Evolutionary conservation across 2,888 invertebrate species (phyloP).

Genomic region (Caenorhabditis sp.): DNA sequence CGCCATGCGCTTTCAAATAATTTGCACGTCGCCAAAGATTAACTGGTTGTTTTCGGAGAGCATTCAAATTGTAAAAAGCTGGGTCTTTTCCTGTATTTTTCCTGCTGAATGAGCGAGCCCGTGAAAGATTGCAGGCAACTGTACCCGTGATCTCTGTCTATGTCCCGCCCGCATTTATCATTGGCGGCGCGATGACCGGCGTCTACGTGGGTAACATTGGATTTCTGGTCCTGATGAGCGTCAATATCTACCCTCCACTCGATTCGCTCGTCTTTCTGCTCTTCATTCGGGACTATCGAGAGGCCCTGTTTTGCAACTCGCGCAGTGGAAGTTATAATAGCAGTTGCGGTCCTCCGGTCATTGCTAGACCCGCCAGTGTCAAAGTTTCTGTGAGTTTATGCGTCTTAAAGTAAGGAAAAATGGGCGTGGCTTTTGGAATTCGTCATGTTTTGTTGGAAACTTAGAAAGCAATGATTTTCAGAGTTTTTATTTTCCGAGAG

Average conservation of each 20-base stretch:
- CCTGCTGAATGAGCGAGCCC: too few relatives aligned
- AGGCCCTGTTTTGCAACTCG: conserved; percentile 28
- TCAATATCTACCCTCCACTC: conserved; percentile 22
- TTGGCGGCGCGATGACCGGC: conserved; percentile 14
- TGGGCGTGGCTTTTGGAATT: not conserved
- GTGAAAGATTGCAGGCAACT: conserved; percentile 12
- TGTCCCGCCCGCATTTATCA: conserved; percentile 18
- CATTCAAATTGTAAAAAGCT: too few relatives aligned
- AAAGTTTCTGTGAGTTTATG: conserved; percentile 28
- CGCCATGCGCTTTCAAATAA: too few relatives aligned
- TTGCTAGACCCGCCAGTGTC: conserved; percentile 1
- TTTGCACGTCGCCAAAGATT: too few relatives aligned
- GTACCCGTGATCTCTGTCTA: conserved; percentile 22
- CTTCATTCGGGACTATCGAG: conserved; percentile 17
- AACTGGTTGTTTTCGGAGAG: too few relatives aligned
- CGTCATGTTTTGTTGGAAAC: too few relatives aligned
- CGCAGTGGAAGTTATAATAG: not conserved
- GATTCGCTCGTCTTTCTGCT: conserved; percentile 30
- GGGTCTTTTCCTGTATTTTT: too few relatives aligned
- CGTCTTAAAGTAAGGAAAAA: not conserved
- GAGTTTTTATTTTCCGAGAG: too few relatives aligned
- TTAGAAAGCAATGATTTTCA: too few relatives aligned
- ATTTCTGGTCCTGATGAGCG: conserved; percentile 19
- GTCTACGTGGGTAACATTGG: conserved; percentile 30
- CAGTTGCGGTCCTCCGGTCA: not conserved